phyloP scores from a whole-genome alignment of 1,140 invertebrate genomes.

The Drosophila pandora region DNA sequence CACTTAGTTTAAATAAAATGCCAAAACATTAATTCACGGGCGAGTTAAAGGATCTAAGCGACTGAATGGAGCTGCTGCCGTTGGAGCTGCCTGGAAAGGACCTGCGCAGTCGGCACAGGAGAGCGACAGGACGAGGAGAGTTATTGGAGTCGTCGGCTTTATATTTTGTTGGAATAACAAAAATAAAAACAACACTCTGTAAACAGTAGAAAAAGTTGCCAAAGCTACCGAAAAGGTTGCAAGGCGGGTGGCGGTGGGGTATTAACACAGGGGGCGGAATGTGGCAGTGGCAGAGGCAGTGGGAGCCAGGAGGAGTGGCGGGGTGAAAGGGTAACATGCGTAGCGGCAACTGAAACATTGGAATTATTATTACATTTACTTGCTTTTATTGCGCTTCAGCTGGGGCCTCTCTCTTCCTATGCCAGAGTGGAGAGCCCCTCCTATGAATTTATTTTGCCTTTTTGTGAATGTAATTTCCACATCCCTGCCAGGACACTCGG shows the following conservation, averaged over 20 bases:
- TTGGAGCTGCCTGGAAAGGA: conserved; percentile 27
- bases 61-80: conserved; percentile 32
- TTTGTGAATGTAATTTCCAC: conserved; percentile 13
- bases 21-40: conserved; percentile 16
- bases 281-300: not conserved
- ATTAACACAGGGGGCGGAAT: conserved; percentile 5
- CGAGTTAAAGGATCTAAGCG: conserved; percentile 42
- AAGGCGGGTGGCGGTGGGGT: not conserved
- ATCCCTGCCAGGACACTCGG: not conserved
- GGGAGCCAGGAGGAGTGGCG: conserved; percentile 1
- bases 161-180: conserved; percentile 50
- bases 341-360: conserved; percentile 60
- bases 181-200: conserved; percentile 48
- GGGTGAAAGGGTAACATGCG: conserved; percentile 43
- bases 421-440: conserved; percentile 1
- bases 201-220: conserved; percentile 55
- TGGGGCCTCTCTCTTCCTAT: conserved; percentile 8
- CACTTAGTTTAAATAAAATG: not conserved
- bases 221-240: conserved; percentile 25
- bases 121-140: conserved; percentile 12
- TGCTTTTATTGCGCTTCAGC: conserved; percentile 56
- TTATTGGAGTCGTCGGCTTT: conserved; percentile 24
- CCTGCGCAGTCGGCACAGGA: conserved; percentile 20
- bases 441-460: not conserved
- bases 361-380: conserved; percentile 71